Base-by-base conservation (phyloP, 2,797 vertebrate genomes). In the Amniataba percoides region DNA sequence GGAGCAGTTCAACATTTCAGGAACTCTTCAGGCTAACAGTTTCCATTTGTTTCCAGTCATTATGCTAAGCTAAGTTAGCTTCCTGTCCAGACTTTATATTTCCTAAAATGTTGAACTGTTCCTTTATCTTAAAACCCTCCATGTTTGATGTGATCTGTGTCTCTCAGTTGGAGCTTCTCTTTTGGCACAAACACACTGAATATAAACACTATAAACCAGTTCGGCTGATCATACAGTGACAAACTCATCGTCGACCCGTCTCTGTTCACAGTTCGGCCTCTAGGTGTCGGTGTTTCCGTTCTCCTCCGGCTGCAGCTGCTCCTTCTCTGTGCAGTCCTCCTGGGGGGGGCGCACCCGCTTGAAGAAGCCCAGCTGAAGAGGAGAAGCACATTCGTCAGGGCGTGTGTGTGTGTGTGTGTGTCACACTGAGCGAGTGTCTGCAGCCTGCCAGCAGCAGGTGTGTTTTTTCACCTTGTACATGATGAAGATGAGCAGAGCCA, bases 311-410 rank as follows among this genome's bases (percentile, higher is more conserved):
- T 99, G 98, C 62, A 99, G 95, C 77, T 99, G 98, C 77, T 99
- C 97, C 88, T 98, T 96, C 91, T 99, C 98, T 1, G 96, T 92
- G 75, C 87, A 94, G 68, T 99, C 98, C 69, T 97, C 97, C 88
- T 98, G 97, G 11, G 98, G 98, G 46, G 98, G 98, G 65, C 98
- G 97, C 36, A 99, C 98, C 11, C 98, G 95, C 84, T 99, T 99
- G 85, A 99, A 99, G 95, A 99, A 99, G 9, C 98, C 98, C 95
- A 99, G 53, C 98, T 99, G 74, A 18, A 23, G 39, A 82, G 3
- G 25, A n/a, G n/a, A n/a, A n/a, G n/a, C n/a, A n/a, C n/a, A n/a
- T n/a, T n/a, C n/a, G n/a, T n/a, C n/a, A n/a, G n/a, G n/a, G n/a
- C n/a, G n/a, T n/a, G n/a, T n/a, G n/a, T n/a, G n/a, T n/a, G n/a